A percentile compares a stretch with the other conserved stretches of the same genome.
Evolutionary conservation across 2,888 invertebrate species (phyloP).

Genomic region (Scaptomyza cyrtandrae): DNA sequence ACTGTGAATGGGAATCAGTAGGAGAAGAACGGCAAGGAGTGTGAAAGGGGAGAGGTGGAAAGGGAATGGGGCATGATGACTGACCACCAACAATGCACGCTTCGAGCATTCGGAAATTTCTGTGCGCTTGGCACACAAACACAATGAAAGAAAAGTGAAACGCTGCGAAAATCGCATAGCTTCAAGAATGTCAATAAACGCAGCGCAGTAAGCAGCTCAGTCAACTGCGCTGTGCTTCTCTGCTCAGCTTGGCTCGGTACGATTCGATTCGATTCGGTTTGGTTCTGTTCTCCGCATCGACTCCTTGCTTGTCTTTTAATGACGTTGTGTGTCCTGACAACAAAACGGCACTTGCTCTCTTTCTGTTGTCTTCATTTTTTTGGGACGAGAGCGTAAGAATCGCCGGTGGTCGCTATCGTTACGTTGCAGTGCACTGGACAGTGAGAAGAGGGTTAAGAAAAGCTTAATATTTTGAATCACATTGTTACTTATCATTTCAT

Average conservation of each 20-base stretch:
- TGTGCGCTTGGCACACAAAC: slow-evolving; percentile 66
- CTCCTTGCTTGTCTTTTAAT: slow-evolving; percentile 42
- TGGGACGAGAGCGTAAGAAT: slow-evolving; percentile 34
- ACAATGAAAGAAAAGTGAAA: slow-evolving; percentile 64
- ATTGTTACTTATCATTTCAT: too few relatives aligned
- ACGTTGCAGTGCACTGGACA: slow-evolving; percentile 15
- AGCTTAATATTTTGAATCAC: not conserved
- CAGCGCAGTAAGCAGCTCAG: slow-evolving; percentile 26
- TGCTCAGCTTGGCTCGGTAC: not conserved
- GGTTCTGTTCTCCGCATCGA: not conserved
- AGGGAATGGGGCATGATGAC: slow-evolving; percentile 17
- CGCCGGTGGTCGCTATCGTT: slow-evolving; percentile 20
- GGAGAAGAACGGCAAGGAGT: not conserved
- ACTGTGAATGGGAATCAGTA: slow-evolving; percentile 15
- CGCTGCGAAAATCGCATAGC: slow-evolving; percentile 40
- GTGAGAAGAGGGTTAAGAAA: slow-evolving; percentile 6
- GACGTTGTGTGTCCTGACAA: slow-evolving; percentile 54
- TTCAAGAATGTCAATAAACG: slow-evolving; percentile 74
- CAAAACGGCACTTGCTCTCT: slow-evolving; percentile 50
- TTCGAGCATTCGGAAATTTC: slow-evolving; percentile 60
- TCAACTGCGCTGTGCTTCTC: slow-evolving; percentile 2
- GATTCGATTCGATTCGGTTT: too few relatives aligned
- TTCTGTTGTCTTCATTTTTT: slow-evolving; percentile 69
- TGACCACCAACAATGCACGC: slow-evolving; percentile 77
- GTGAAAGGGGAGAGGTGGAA: not conserved